Conservation (phyloP, 2,797 vertebrate species). For the Dallia pectoralis region DNA sequence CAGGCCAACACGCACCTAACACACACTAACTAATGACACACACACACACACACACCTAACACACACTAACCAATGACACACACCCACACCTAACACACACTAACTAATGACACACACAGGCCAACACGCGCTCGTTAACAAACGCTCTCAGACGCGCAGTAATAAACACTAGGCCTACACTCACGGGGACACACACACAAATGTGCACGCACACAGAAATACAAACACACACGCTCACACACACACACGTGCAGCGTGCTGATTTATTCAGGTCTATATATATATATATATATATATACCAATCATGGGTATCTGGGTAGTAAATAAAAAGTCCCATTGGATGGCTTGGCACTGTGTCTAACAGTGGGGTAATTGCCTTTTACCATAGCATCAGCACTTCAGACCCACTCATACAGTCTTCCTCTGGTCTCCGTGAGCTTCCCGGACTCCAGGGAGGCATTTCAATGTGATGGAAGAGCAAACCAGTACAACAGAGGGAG, state of each 20-base stretch:
- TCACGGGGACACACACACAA: neutral
- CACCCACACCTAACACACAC: neutral
- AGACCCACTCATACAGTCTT: neutral
- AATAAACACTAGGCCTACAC: neutral
- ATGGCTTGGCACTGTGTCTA: neutral
- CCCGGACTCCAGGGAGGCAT: neutral
- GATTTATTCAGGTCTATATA: slow-evolving; percentile 43
- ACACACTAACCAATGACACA: neutral
- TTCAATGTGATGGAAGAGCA: neutral
- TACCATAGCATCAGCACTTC: neutral
- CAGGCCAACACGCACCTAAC: too few relatives aligned
- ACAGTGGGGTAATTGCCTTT: neutral
- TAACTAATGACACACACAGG: neutral
- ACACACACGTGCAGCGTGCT: slow-evolving; percentile 55
- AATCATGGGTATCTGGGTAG: slow-evolving; percentile 39
- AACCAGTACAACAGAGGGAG: neutral
- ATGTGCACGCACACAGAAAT: neutral
- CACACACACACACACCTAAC: neutral
- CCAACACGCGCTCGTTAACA: too few relatives aligned
- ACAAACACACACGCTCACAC: neutral
- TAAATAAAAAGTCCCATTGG: slow-evolving; percentile 4
- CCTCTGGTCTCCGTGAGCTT: neutral
- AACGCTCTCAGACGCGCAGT: neutral
- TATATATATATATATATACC: slow-evolving; percentile 32
- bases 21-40: neutral